Percentiles rank a stretch among this genome's conserved stretches.
Conservation (phyloP, 1,140 invertebrate genomes). For the Drosophila lini region DNA sequence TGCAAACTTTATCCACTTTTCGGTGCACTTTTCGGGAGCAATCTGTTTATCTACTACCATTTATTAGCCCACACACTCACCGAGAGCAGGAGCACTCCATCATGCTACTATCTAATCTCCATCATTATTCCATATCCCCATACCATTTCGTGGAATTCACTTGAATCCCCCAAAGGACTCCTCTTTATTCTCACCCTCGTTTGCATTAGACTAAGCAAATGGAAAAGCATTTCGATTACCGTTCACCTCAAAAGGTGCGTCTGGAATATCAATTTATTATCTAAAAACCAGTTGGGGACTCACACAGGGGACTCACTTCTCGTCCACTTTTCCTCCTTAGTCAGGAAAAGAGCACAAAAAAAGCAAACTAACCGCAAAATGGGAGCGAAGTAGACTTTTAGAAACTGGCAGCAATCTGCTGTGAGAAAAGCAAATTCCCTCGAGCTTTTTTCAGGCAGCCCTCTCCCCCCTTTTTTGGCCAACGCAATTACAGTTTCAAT, state of each 20-base stretch:
- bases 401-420: constrained; percentile 17
- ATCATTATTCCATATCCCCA: constrained; percentile 50
- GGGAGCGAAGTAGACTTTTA: constrained; percentile 27
- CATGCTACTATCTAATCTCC: constrained; percentile 54
- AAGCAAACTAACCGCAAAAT: constrained; percentile 49
- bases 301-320: constrained; percentile 12
- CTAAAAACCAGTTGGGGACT: constrained; percentile 18
- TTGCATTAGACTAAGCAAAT: constrained; percentile 26
- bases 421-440: constrained; percentile 15
- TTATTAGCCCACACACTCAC: constrained; percentile 24
- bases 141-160: constrained; percentile 22
- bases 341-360: neutral
- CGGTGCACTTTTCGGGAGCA: constrained; percentile 15
- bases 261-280: constrained; percentile 62
- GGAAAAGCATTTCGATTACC: constrained; percentile 57
- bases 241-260: constrained; percentile 37
- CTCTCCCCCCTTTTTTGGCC: constrained; percentile 1
- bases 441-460: constrained; percentile 16
- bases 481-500: constrained; percentile 66
- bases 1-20: constrained; percentile 10
- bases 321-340: neutral
- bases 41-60: constrained; percentile 38
- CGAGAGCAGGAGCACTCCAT: constrained; percentile 21
- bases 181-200: neutral
- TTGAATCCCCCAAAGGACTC: constrained; percentile 10